Base-by-base conservation (phyloP, 2,797 vertebrate species). In the Hipposideros larvatus region DNA sequence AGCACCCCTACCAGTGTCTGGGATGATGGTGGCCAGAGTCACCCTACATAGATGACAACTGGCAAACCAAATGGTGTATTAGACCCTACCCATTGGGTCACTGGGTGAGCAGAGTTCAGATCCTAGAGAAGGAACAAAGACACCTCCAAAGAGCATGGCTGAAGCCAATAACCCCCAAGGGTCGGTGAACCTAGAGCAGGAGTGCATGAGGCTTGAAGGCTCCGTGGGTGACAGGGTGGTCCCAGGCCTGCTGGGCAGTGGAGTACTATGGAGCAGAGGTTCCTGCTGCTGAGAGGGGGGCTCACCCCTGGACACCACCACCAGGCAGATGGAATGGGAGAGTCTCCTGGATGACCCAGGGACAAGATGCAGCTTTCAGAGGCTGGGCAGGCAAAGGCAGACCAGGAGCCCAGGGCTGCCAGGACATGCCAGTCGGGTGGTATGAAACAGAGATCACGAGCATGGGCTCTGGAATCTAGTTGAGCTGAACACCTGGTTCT, bases 191-290 rank as follows among this genome's bases (percentile, higher is more conserved):
- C 51, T 2, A 24, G 26, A 5, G 1, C 0, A 3, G 53, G 59
- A 15, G 16, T 22, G 5, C 15, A 14, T 19, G 15, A 68, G 65
- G n/a, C 16, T 2, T 7, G 5, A 18, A 34, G 55, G 0, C 48
- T 74, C 61, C 46, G 46, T 1, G 18, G n/a, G 65, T 22, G 26
- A 26, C 28, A 43, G 48, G 34, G 2, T 11, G 2, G 37, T 37
- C 43, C 9, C 43, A 11, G 18, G 21, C 11, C 80, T 59, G 1
- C 7, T 26, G 61, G 46, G 41, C 28, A n/a, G 24, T 2, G 5
- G n/a, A 68, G 70, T 43, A 0, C 41, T 18, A 15, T 0, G 1
- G 59, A 46, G 46, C 0, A 0, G 24, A 4, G 14, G 28, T 9
- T 26, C 28, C n/a, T 34, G 24, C 26, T 48, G 4, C 70, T 13